Conservation (phyloP, 2,113 vertebrate species). For the Aplodontia rufa region DNA sequence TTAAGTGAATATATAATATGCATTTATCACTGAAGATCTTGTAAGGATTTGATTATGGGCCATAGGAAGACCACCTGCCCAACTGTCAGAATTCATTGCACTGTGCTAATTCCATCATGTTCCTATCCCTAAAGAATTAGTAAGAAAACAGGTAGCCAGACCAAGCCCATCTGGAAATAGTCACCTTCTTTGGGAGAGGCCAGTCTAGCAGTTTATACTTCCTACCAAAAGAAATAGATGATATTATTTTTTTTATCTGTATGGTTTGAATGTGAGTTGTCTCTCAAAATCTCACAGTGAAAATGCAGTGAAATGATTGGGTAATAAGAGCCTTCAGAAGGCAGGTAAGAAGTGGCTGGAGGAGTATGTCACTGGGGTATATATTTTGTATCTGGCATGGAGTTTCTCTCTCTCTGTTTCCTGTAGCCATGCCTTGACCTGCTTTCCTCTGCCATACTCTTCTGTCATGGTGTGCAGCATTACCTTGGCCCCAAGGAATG, state of each 20-base stretch:
- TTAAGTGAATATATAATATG: not conserved
- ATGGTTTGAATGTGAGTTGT: too few relatives aligned
- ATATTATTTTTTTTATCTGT: not conserved
- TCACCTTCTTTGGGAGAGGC: not conserved
- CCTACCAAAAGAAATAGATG: not conserved
- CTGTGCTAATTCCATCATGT: not conserved
- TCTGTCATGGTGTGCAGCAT: too few relatives aligned
- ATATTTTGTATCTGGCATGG: too few relatives aligned
- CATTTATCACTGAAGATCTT: not conserved
- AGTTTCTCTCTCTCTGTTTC: too few relatives aligned
- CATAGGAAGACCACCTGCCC: not conserved
- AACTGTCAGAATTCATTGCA: not conserved
- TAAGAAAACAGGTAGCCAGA: conserved; percentile 21
- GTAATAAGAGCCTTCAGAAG: too few relatives aligned
- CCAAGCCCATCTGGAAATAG: not conserved
- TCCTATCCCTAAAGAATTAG: not conserved
- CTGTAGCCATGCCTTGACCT: too few relatives aligned
- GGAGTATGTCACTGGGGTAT: too few relatives aligned
- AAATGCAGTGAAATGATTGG: too few relatives aligned
- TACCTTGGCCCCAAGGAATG: too few relatives aligned
- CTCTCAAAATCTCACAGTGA: too few relatives aligned
- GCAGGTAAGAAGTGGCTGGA: too few relatives aligned
- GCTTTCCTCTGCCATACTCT: too few relatives aligned
- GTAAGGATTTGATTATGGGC: not conserved
- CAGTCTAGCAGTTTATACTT: not conserved